A percentile compares a stretch with the other conserved stretches of the same genome.
phyloP scores from a whole-genome alignment of 2,888 invertebrate genomes.

The Zygothrica quintamaculata region DNA sequence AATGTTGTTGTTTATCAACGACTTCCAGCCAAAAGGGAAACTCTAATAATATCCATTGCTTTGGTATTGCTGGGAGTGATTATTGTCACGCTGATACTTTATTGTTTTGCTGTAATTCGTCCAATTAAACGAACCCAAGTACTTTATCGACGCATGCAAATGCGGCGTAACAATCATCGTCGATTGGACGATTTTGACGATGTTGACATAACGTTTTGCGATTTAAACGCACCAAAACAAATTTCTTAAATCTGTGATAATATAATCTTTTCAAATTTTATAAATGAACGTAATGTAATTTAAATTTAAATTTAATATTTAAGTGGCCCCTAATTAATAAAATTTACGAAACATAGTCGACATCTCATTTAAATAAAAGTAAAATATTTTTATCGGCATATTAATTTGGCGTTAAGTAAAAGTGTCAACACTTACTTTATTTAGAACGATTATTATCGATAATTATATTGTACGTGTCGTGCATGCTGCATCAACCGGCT shows the following conservation, averaged over 20 bases:
- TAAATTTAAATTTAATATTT: too few relatives aligned
- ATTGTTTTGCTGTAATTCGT: conserved; percentile 42
- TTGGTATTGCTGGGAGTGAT: conserved; percentile 51
- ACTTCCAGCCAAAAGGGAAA: conserved; percentile 38
- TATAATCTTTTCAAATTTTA: too few relatives aligned
- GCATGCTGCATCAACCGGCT: conserved; percentile 34
- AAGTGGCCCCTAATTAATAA: too few relatives aligned
- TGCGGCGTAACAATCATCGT: conserved; percentile 49
- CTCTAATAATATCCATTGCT: conserved; percentile 51
- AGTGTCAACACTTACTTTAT: neutral
- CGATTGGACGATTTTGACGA: conserved; percentile 62
- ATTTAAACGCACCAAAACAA: conserved; percentile 5
- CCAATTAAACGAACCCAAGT: conserved; percentile 50
- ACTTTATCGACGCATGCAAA: conserved; percentile 45
- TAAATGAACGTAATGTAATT: too few relatives aligned
- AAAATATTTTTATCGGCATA: too few relatives aligned
- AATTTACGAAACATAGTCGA: too few relatives aligned
- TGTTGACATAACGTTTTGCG: conserved; percentile 48
- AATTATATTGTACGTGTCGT: neutral
- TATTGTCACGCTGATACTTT: conserved; percentile 46
- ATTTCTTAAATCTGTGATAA: neutral
- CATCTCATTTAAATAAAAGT: too few relatives aligned
- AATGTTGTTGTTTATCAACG: conserved; percentile 30
- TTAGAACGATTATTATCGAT: conserved; percentile 8
- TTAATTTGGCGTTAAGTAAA: too few relatives aligned